phyloP scores from a whole-genome alignment of 2,888 invertebrate genomes.

The Phengaris alcon region DNA sequence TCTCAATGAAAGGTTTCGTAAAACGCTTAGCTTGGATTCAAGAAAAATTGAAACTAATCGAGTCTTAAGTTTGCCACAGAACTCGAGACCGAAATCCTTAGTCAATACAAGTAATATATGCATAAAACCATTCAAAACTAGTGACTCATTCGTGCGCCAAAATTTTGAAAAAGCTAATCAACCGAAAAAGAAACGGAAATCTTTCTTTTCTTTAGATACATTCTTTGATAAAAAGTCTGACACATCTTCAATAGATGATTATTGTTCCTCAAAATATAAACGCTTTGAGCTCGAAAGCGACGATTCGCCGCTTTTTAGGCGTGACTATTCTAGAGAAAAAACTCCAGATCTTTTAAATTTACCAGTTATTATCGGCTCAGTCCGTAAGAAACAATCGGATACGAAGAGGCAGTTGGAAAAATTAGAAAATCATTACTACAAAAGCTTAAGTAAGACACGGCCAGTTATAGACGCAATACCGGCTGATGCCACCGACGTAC shows the following conservation, averaged over 20 bases:
- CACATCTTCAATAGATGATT: slow-evolving; percentile 73
- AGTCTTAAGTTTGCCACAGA: slow-evolving; percentile 59
- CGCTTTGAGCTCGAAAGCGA: slow-evolving; percentile 74
- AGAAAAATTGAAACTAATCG: slow-evolving; percentile 68
- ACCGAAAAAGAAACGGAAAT: slow-evolving; percentile 73
- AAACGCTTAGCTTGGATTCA: slow-evolving; percentile 74
- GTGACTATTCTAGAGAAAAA: slow-evolving; percentile 57
- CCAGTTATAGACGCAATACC: slow-evolving; percentile 70
- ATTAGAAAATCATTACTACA: slow-evolving; percentile 73
- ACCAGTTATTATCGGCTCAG: slow-evolving; percentile 71
- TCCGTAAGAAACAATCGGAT: slow-evolving; percentile 69
- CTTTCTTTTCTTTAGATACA: slow-evolving; percentile 75
- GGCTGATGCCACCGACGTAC: slow-evolving; percentile 67
- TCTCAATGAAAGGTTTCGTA: slow-evolving; percentile 71
- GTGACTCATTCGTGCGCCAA: slow-evolving; percentile 55
- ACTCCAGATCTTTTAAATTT: slow-evolving; percentile 72
- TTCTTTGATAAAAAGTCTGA: slow-evolving; percentile 76
- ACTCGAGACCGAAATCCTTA: slow-evolving; percentile 68
- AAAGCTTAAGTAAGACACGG: slow-evolving; percentile 60
- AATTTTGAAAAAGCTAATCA: slow-evolving; percentile 66
- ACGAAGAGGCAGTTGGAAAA: slow-evolving; percentile 71
- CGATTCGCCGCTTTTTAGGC: slow-evolving; percentile 69
- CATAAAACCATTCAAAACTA: slow-evolving; percentile 58
- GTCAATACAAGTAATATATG: slow-evolving; percentile 68
- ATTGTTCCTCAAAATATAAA: slow-evolving; percentile 75